These are phyloP conservation scores for Sebastiscus albofasciatus DNA, from an alignment of 2,797 vertebrate species.

Conservation along the genomic window DNA sequence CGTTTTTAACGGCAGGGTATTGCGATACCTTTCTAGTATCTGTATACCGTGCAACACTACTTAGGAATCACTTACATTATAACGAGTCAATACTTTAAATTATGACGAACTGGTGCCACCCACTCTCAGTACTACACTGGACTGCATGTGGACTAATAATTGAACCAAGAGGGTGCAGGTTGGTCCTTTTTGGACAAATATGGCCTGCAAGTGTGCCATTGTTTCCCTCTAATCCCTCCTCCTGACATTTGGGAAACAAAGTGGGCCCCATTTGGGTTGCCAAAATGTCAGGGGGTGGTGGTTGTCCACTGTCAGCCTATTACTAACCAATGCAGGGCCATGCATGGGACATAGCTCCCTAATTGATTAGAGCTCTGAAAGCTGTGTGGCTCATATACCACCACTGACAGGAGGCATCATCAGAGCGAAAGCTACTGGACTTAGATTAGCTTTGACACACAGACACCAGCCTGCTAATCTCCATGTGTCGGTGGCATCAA, in stretches of 20 bases:
- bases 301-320: slow-evolving; percentile 8
- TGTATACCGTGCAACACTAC: too few relatives aligned
- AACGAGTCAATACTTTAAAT: neutral
- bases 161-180: slow-evolving; percentile 3
- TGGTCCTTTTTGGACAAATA: neutral
- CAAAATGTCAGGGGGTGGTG: slow-evolving; percentile 40
- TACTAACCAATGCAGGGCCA: neutral
- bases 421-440: slow-evolving; percentile 29
- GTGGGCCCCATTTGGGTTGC: slow-evolving; percentile 8
- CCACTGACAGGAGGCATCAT: slow-evolving; percentile 38
- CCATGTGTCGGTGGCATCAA: slow-evolving; percentile 40
- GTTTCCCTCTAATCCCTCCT: slow-evolving; percentile 1
- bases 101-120: neutral
- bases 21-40: too few relatives aligned
- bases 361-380: slow-evolving; percentile 6
- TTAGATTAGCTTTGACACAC: slow-evolving; percentile 57
- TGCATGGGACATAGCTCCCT: neutral
- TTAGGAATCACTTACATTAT: neutral
- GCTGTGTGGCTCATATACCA: slow-evolving; percentile 12
- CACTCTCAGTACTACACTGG: neutral
- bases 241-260: slow-evolving; percentile 54
- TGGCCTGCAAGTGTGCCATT: slow-evolving; percentile 3
- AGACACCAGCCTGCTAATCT: slow-evolving; percentile 61
- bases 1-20: too few relatives aligned
- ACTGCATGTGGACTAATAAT: neutral